These are phyloP conservation scores for Rutilus rutilus DNA, from an alignment of 2,113 vertebrate genomes.

Conservation along the genomic window DNA sequence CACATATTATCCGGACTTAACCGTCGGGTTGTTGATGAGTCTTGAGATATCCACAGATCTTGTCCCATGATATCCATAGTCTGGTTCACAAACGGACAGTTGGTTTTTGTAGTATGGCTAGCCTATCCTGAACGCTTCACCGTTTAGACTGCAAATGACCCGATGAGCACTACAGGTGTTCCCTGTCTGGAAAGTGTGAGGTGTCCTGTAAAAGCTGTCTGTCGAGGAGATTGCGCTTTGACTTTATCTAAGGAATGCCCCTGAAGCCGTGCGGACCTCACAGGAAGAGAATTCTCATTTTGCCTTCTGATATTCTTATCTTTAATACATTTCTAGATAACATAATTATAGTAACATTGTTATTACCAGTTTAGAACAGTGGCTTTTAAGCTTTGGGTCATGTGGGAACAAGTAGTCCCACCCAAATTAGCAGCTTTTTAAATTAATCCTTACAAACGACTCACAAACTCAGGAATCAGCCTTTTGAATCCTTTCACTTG, in stretches of 20 bases:
- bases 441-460: not conserved
- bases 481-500: not conserved
- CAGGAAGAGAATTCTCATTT: slow-evolving; percentile 33
- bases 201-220: slow-evolving; percentile 32
- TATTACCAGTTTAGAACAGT: not conserved
- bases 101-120: not conserved
- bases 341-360: not conserved
- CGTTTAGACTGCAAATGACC: slow-evolving; percentile 14
- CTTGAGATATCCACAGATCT: not conserved
- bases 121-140: not conserved
- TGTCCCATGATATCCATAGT: slow-evolving; percentile 36
- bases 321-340: not conserved
- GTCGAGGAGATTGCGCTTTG: slow-evolving; percentile 42
- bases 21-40: slow-evolving; percentile 9
- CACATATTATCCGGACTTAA: slow-evolving; percentile 8
- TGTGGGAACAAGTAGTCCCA: not conserved
- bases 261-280: slow-evolving; percentile 30
- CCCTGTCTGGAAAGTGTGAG: slow-evolving; percentile 28
- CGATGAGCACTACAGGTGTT: slow-evolving; percentile 32
- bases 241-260: slow-evolving; percentile 44
- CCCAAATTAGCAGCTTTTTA: not conserved
- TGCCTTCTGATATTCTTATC: slow-evolving; percentile 50
- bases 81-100: slow-evolving; percentile 12
- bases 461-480: not conserved
- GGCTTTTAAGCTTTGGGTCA: not conserved